These are phyloP conservation scores for Amphiprion clarkii DNA, from an alignment of 2,797 vertebrate genomes.

Conservation along the genomic window DNA sequence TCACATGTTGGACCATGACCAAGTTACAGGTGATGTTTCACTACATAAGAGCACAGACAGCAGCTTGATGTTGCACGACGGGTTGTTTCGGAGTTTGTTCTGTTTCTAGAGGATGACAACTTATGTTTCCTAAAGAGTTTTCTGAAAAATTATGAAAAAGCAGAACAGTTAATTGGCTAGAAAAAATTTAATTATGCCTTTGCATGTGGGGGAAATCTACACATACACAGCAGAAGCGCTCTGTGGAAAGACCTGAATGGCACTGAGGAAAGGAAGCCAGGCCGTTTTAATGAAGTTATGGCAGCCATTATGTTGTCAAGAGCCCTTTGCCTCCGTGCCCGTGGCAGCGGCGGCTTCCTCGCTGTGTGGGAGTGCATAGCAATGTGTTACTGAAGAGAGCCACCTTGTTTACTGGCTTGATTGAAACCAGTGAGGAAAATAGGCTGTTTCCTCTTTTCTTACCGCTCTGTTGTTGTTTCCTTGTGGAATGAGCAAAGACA, in stretches of 20 bases:
- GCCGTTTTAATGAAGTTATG: constrained; percentile 74
- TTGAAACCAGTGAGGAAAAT: constrained; percentile 62
- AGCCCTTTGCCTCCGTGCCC: constrained; percentile 44
- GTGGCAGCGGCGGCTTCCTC: constrained; percentile 35
- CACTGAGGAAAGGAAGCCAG: constrained; percentile 35
- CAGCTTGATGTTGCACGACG: background rate
- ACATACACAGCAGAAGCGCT: constrained; percentile 10
- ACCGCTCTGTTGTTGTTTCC: constrained; percentile 36
- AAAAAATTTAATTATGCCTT: constrained; percentile 20
- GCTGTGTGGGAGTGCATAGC: constrained; percentile 55
- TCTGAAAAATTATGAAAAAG: background rate
- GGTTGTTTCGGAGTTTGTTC: background rate
- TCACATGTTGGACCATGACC: constrained; percentile 9
- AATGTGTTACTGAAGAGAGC: constrained; percentile 63
- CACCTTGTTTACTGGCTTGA: constrained; percentile 71
- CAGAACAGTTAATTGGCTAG: constrained; percentile 12
- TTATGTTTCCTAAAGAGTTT: background rate
- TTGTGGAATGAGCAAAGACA: constrained; percentile 35
- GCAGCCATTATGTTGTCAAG: constrained; percentile 69
- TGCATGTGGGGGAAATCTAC: constrained; percentile 29
- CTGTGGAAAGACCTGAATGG: constrained; percentile 34
- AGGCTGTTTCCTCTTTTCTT: constrained; percentile 37
- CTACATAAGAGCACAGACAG: background rate
- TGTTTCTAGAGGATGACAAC: background rate
- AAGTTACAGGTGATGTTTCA: constrained; percentile 12